Percentiles rank a stretch among this genome's conserved stretches.
phyloP scores from a whole-genome alignment of 2,797 vertebrate genomes.

The Rhinella marina region DNA sequence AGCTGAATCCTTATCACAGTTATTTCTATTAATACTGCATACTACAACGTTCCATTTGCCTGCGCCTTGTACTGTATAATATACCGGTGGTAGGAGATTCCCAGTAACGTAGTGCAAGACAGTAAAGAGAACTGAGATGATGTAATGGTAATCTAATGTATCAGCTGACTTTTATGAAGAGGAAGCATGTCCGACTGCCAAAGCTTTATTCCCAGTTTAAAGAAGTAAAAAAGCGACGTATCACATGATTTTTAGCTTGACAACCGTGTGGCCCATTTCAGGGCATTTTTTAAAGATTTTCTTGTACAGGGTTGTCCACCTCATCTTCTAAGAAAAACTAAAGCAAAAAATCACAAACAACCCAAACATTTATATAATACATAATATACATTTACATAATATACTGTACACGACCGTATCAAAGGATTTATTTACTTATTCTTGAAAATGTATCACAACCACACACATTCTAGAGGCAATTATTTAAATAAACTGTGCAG shows the following conservation, averaged over 20 bases:
- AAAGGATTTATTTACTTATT: no score
- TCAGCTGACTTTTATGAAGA: constrained; percentile 42
- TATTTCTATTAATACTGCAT: not conserved
- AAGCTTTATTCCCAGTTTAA: constrained; percentile 12
- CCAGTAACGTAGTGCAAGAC: not conserved
- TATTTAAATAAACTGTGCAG: no score
- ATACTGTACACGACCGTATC: no score
- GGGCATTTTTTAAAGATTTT: not conserved
- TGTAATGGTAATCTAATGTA: constrained; percentile 26
- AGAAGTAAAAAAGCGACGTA: not conserved
- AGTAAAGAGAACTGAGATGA: constrained; percentile 16
- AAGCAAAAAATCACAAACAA: not conserved
- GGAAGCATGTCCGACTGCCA: constrained; percentile 14
- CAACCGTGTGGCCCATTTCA: not conserved
- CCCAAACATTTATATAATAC: not conserved
- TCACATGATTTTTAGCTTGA: not conserved
- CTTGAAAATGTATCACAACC: no score
- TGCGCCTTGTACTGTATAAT: not conserved
- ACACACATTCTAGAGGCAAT: no score
- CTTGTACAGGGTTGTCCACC: not conserved
- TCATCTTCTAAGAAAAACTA: not conserved
- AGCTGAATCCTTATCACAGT: not conserved
- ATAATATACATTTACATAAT: no score
- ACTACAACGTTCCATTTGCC: not conserved
- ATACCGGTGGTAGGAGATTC: not conserved